Conservation (phyloP, 2,113 vertebrate species). For the Rhadina sibilatrix region DNA sequence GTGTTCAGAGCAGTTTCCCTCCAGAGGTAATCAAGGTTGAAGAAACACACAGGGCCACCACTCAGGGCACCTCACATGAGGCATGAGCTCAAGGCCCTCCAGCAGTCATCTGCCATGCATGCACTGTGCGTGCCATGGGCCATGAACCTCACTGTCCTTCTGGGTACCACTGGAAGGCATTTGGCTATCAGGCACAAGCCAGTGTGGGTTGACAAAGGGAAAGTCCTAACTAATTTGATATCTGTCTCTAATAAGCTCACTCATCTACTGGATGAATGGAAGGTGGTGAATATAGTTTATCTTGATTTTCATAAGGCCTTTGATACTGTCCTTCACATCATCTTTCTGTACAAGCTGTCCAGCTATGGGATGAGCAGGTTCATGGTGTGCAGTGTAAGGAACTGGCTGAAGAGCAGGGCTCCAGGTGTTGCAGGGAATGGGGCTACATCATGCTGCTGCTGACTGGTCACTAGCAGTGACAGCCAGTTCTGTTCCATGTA, state of each 20-base stretch:
- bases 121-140: background rate
- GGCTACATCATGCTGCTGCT: background rate
- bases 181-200: background rate
- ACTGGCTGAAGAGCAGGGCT: background rate
- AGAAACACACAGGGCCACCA: background rate
- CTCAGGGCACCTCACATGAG: background rate
- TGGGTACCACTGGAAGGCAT: background rate
- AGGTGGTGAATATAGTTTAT: background rate
- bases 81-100: fast-evolving
- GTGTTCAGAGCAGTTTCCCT: background rate
- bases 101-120: background rate
- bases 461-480: background rate
- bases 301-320: background rate
- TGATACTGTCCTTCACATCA: background rate
- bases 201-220: background rate
- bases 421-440: too few species aligned
- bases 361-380: background rate
- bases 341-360: background rate
- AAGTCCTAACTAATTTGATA: background rate
- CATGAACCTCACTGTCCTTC: background rate
- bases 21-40: background rate
- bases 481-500: background rate
- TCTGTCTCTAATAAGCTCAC: background rate
- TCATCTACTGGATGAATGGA: background rate
- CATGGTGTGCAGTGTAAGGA: background rate